A percentile compares a stretch with the other conserved stretches of the same genome.
phyloP scores from a whole-genome alignment of 2,888 invertebrate species.

The Meteorus cinctellus region DNA sequence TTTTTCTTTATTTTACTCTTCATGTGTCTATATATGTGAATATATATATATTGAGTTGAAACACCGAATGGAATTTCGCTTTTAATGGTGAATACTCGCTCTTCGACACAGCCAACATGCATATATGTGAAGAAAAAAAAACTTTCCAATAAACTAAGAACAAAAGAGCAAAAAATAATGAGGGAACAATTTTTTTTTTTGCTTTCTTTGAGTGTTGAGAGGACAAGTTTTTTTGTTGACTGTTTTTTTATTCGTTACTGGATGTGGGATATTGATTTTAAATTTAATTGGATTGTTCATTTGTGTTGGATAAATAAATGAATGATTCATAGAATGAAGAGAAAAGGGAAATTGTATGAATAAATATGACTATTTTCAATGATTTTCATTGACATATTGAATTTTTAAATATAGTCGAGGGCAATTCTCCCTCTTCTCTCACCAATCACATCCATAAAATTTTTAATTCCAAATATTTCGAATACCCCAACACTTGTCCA shows the following conservation, averaged over 20 bases:
- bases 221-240: background rate
- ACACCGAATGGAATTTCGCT: slow-evolving; percentile 70
- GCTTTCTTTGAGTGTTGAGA: background rate
- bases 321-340: too few relatives aligned
- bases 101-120: slow-evolving; percentile 25
- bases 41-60: slow-evolving; percentile 54
- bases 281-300: background rate
- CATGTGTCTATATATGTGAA: slow-evolving; percentile 16
- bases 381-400: too few relatives aligned
- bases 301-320: too few relatives aligned
- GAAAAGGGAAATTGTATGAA: too few relatives aligned
- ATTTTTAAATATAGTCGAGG: too few relatives aligned
- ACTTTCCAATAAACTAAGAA: background rate
- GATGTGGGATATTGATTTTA: background rate
- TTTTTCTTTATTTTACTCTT: slow-evolving; percentile 51
- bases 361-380: too few relatives aligned
- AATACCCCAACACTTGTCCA: too few relatives aligned
- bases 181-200: background rate
- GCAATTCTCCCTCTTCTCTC: too few relatives aligned
- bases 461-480: too few relatives aligned
- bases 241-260: too few relatives aligned
- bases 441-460: too few relatives aligned
- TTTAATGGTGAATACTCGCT: slow-evolving; percentile 68
- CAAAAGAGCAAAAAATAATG: background rate
- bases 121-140: background rate